Percentiles rank a stretch among this genome's conserved stretches.
phyloP scores from a whole-genome alignment of 1,140 invertebrate genomes.

The Aphis craccivora region DNA sequence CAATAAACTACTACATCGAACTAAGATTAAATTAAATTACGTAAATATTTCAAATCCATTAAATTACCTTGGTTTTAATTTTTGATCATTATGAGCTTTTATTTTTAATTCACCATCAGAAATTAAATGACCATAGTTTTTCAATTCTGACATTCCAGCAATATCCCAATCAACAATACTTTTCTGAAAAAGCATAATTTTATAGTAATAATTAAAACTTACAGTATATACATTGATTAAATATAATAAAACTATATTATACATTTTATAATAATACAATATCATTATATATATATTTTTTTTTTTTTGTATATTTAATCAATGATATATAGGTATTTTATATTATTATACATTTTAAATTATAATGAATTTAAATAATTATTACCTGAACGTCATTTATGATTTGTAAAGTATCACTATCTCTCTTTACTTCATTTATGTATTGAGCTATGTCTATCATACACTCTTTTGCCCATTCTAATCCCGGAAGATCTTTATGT shows the following conservation, averaged over 20 bases:
- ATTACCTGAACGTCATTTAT: conserved; percentile 86
- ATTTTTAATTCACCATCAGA: conserved; percentile 94
- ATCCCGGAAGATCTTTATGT: conserved; percentile 81
- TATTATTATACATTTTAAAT: not conserved
- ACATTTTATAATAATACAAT: too few species aligned
- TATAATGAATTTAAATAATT: conserved; percentile 15
- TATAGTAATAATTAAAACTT: not conserved
- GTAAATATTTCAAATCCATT: not conserved
- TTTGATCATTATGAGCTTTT: conserved; percentile 87
- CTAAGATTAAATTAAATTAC: not conserved
- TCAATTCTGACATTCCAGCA: conserved; percentile 78
- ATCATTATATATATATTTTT: too few species aligned
- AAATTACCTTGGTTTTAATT: conserved; percentile 73
- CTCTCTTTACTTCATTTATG: conserved; percentile 98
- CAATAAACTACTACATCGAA: not conserved
- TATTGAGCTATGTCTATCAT: conserved; percentile 97
- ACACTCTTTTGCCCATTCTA: conserved; percentile 89
- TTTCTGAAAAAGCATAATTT: conserved; percentile 66
- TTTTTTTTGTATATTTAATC: too few species aligned
- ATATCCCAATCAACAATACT: conserved; percentile 84
- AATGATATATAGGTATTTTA: not conserved
- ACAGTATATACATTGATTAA: not conserved
- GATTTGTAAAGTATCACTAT: conserved; percentile 90
- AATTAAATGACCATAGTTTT: conserved; percentile 88
- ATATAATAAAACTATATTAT: too few species aligned